A percentile compares a stretch with the other conserved stretches of the same genome.
Conservation (phyloP, 2,888 invertebrate genomes). For the Amiota minor region DNA sequence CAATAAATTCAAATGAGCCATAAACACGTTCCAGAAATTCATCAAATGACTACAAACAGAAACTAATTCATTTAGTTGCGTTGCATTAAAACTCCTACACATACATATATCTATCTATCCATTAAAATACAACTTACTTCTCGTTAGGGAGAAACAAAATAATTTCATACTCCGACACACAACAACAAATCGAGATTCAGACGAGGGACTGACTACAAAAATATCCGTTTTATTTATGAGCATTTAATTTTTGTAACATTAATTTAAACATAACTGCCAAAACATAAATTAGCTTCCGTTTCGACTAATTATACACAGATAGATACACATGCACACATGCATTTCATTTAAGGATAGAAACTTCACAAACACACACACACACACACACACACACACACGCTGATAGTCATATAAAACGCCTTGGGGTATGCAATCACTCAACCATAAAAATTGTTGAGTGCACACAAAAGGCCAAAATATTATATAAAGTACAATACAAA, state of each 20-base stretch:
- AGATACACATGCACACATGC: background rate
- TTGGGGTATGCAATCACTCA: constrained; percentile 57
- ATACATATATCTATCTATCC: constrained; percentile 60
- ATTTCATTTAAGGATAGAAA: background rate
- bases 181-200: background rate
- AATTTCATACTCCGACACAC: constrained; percentile 23
- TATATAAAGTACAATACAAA: too few relatives aligned
- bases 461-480: constrained; percentile 57
- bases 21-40: constrained; percentile 60
- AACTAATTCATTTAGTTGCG: constrained; percentile 14
- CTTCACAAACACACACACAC: constrained; percentile 45
- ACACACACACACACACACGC: constrained; percentile 15
- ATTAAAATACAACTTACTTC: constrained; percentile 46
- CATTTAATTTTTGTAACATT: constrained; percentile 71
- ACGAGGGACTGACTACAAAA: constrained; percentile 51
- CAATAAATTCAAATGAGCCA: constrained; percentile 53
- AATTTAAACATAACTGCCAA: constrained; percentile 72
- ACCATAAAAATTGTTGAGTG: constrained; percentile 67
- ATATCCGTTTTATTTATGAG: constrained; percentile 65
- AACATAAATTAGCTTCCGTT: constrained; percentile 72
- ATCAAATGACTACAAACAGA: constrained; percentile 20
- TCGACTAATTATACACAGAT: constrained; percentile 65
- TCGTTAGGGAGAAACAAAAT: constrained; percentile 36
- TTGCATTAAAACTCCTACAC: constrained; percentile 45
- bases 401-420: background rate